Percentiles rank a stretch among this genome's conserved stretches.
Conservation (phyloP, 2,888 invertebrate genomes). For the Leptopilina myrica region DNA sequence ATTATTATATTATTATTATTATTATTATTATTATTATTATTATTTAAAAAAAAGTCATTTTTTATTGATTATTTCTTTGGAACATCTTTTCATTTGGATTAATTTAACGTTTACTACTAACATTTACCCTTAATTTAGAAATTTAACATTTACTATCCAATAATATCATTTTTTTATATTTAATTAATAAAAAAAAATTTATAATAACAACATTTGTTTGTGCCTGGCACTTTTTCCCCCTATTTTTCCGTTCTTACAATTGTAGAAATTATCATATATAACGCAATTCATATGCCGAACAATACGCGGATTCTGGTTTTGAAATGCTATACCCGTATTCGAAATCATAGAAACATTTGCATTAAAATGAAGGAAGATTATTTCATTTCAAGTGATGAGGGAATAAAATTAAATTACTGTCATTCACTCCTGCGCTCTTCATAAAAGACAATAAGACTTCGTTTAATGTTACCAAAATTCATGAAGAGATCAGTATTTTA, state of each 20-base stretch:
- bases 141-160: too few species aligned
- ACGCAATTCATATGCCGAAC: conserved; percentile 6
- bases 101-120: too few species aligned
- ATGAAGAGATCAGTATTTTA: background rate
- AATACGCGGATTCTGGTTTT: background rate
- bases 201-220: too few species aligned
- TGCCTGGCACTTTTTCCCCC: background rate
- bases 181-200: too few species aligned
- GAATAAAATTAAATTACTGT: conserved; percentile 31
- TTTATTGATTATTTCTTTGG: too few species aligned
- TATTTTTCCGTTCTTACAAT: too few species aligned
- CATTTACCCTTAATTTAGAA: too few species aligned
- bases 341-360: conserved; percentile 23
- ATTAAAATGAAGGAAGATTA: conserved; percentile 33
- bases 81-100: too few species aligned
- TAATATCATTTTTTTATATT: too few species aligned
- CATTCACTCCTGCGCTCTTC: background rate
- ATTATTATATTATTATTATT: too few species aligned
- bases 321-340: background rate
- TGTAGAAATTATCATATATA: conserved; percentile 15
- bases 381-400: conserved; percentile 21
- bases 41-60: too few species aligned
- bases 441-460: conserved; percentile 24
- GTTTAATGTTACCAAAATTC: background rate
- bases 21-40: too few species aligned